A percentile compares a stretch with the other conserved stretches of the same genome.
Evolutionary conservation across 2,113 vertebrate species (phyloP).

Genomic region (Regulus satrapa): DNA sequence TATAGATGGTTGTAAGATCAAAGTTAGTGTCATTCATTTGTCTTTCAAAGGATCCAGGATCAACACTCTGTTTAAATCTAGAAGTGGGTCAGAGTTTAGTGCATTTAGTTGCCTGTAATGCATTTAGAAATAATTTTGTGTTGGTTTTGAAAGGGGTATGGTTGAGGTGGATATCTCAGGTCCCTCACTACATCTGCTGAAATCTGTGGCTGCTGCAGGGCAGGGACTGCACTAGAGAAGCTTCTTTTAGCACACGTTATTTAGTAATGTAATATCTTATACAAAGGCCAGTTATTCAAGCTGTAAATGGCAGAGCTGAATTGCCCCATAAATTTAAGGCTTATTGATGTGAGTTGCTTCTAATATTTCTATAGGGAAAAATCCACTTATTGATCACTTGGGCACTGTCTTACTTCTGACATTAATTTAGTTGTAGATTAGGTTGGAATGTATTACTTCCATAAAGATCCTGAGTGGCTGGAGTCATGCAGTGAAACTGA

Average conservation of each 20-base stretch:
- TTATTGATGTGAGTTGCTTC: slow-evolving; percentile 57
- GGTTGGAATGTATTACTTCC: slow-evolving; percentile 53
- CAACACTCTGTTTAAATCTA: not conserved
- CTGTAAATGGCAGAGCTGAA: slow-evolving; percentile 48
- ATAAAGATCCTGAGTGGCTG: slow-evolving; percentile 54
- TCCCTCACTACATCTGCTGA: not conserved
- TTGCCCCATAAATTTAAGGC: slow-evolving; percentile 51
- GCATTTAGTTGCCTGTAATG: not conserved
- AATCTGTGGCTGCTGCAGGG: not conserved
- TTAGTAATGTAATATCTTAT: slow-evolving; percentile 56
- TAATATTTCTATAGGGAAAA: slow-evolving; percentile 49
- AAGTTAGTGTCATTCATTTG: not conserved
- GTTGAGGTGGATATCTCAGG: not conserved
- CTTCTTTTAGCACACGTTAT: slow-evolving; percentile 22
- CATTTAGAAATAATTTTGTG: not conserved
- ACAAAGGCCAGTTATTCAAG: slow-evolving; percentile 45
- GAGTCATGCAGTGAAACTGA: slow-evolving; percentile 43
- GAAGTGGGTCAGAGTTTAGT: not conserved
- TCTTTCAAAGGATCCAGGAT: not conserved
- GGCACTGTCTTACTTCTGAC: slow-evolving; percentile 47
- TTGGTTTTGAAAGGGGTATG: not conserved
- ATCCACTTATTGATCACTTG: slow-evolving; percentile 49
- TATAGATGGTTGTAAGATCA: not conserved
- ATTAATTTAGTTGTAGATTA: slow-evolving; percentile 60
- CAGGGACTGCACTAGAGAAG: not conserved